Conservation (phyloP, 2,888 invertebrate species). For the Cheiracanthium punctorium region DNA sequence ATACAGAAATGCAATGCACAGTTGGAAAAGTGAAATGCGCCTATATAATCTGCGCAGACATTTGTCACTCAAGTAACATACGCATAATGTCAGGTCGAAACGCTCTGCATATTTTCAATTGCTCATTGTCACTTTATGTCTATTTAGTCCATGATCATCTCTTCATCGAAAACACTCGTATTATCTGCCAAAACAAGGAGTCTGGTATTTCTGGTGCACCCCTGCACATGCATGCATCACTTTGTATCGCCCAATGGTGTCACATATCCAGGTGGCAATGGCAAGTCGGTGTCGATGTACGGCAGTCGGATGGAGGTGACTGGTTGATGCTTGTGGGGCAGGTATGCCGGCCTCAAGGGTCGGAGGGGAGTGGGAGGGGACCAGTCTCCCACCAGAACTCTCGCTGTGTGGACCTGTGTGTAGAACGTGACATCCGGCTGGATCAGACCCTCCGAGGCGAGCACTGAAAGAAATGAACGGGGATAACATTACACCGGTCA, state of each 20-base stretch:
- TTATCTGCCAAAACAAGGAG: no score
- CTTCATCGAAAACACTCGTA: no score
- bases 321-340: slow-evolving; percentile 61
- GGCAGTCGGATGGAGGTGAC: slow-evolving; percentile 51
- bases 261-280: slow-evolving; percentile 61
- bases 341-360: slow-evolving; percentile 66
- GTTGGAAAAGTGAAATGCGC: no score
- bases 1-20: no score
- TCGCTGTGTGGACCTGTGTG: slow-evolving; percentile 37
- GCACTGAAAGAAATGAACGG: slow-evolving; percentile 32
- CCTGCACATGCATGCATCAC: neutral
- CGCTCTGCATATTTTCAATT: no score
- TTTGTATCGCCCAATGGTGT: slow-evolving; percentile 32
- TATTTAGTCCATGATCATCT: no score
- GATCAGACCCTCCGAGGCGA: slow-evolving; percentile 69
- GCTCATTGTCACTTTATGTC: no score
- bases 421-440: slow-evolving; percentile 71
- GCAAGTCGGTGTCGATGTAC: slow-evolving; percentile 37
- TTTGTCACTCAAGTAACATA: no score
- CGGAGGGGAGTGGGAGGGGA: slow-evolving; percentile 47
- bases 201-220: no score
- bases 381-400: neutral
- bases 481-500: no score
- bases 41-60: no score
- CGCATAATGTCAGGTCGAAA: no score